Percentiles rank a stretch among this genome's conserved stretches.
These are phyloP conservation scores for Nasonia giraulti DNA, from an alignment of 1,140 invertebrate genomes.

Conservation along the genomic window DNA sequence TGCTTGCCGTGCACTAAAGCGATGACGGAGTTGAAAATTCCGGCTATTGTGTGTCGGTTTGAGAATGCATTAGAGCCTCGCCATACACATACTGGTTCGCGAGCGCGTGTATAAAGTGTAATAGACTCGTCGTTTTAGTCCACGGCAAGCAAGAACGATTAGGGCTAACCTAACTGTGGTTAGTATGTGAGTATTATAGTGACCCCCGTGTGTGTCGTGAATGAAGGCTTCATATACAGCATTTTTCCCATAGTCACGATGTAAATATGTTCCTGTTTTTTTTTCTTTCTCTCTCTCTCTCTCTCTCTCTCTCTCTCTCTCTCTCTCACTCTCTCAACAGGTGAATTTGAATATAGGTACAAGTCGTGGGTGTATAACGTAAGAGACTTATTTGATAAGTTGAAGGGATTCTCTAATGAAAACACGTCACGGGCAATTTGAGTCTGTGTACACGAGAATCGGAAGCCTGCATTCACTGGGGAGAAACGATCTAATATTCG, in stretches of 20 bases:
- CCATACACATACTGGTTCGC: not conserved
- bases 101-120: constrained; percentile 21
- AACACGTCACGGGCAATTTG: not conserved
- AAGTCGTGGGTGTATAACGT: not conserved
- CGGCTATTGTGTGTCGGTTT: not conserved
- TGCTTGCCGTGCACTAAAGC: constrained; percentile 30
- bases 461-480: constrained; percentile 21
- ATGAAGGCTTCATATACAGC: constrained; percentile 27
- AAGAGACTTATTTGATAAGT: not conserved
- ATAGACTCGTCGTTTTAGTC: constrained; percentile 40
- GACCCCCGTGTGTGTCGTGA: not conserved
- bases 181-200: constrained; percentile 12
- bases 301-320: no score
- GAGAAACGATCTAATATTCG: constrained; percentile 4
- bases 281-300: no score
- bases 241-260: constrained; percentile 25
- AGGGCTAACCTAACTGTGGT: constrained; percentile 16
- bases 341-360: constrained; percentile 11
- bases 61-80: constrained; percentile 6
- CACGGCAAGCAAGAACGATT: constrained; percentile 18
- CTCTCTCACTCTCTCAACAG: constrained; percentile 23
- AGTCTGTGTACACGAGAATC: not conserved
- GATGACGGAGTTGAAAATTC: no score
- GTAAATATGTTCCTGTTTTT: constrained; percentile 4
- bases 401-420: not conserved